Evolutionary conservation across 2,113 vertebrate species (phyloP).

Genomic region (Psammodynastes pulverulentus): DNA sequence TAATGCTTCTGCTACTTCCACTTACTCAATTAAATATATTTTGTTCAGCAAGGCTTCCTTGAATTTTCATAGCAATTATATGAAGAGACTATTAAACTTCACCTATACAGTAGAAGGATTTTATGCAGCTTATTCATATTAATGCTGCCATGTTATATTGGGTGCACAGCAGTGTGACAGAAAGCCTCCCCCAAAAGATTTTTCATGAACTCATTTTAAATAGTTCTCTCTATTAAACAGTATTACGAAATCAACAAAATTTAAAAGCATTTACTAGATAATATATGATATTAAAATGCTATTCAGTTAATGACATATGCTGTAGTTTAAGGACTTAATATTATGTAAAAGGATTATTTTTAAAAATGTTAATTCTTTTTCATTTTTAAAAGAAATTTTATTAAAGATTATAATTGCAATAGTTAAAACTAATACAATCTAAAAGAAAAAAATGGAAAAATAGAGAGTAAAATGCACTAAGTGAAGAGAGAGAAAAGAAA

Average conservation of each 20-base stretch:
- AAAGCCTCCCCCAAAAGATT: neutral
- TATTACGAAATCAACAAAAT: neutral
- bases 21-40: neutral
- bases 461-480: neutral
- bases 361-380: slow-evolving; percentile 18
- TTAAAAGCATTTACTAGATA: neutral
- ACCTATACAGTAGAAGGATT: neutral
- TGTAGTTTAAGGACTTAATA: slow-evolving; percentile 29
- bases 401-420: neutral
- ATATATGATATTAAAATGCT: slow-evolving; percentile 8
- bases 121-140: slow-evolving; percentile 5
- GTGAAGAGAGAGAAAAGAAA: neutral
- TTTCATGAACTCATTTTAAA: neutral
- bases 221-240: neutral
- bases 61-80: neutral
- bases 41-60: neutral
- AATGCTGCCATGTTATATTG: slow-evolving; percentile 17
- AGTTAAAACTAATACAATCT: neutral
- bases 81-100: neutral
- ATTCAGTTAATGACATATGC: slow-evolving; percentile 23
- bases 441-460: neutral
- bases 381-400: slow-evolving; percentile 1
- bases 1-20: neutral
- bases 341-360: slow-evolving; percentile 21
- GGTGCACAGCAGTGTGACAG: neutral